A percentile compares a stretch with the other conserved stretches of the same genome.
Evolutionary conservation across 2,888 invertebrate genomes (phyloP).

Genomic region (Rotaria macrura): DNA sequence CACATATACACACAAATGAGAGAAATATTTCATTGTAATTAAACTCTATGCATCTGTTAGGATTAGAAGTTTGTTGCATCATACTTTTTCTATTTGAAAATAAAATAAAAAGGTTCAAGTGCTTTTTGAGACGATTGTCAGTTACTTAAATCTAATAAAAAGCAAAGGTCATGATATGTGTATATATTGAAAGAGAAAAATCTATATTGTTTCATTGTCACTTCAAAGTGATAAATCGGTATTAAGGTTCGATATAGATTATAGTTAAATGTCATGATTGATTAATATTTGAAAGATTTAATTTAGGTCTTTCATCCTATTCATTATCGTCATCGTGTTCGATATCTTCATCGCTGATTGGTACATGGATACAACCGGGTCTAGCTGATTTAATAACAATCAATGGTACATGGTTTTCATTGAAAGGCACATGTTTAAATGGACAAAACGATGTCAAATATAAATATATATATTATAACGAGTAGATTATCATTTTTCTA

Average conservation of each 20-base stretch:
- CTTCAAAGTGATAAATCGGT: too few relatives aligned
- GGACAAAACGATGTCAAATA: background rate
- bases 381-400: background rate
- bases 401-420: background rate
- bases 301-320: background rate
- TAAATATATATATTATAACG: background rate
- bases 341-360: background rate
- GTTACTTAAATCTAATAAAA: too few relatives aligned
- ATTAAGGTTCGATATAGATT: too few relatives aligned
- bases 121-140: background rate
- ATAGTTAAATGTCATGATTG: too few relatives aligned
- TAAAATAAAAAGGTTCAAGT: background rate
- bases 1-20: too few relatives aligned
- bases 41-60: too few relatives aligned
- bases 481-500: background rate
- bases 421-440: background rate
- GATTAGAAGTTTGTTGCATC: background rate
- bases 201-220: too few relatives aligned
- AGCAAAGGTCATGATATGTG: too few relatives aligned
- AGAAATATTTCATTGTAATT: too few relatives aligned
- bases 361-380: conserved; percentile 1
- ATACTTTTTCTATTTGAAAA: background rate
- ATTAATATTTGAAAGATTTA: background rate
- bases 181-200: too few relatives aligned
- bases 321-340: background rate